phyloP scores from a whole-genome alignment of 2,113 vertebrate species.

The Notarius quadriscutis region DNA sequence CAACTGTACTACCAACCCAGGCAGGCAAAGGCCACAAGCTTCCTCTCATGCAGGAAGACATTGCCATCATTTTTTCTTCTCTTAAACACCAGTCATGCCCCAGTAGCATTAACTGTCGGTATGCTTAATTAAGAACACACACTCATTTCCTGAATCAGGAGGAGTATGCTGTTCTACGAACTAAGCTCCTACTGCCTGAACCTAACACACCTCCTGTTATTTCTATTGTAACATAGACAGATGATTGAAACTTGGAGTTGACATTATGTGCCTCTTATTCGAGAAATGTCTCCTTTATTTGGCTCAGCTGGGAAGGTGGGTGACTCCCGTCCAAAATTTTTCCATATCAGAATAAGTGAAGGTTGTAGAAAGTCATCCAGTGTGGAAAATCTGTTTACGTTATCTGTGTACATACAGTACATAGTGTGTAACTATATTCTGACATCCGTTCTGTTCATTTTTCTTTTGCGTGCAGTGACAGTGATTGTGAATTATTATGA shows the following conservation, averaged over 20 bases:
- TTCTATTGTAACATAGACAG: background rate
- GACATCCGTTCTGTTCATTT: slow-evolving; percentile 15
- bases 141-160: slow-evolving; percentile 1
- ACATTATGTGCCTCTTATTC: slow-evolving; percentile 34
- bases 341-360: slow-evolving; percentile 13
- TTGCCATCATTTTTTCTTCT: slow-evolving; percentile 6
- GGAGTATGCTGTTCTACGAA: background rate
- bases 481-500: slow-evolving; percentile 54
- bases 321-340: background rate
- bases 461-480: slow-evolving; percentile 47
- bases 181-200: background rate
- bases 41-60: slow-evolving; percentile 6
- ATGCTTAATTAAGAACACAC: slow-evolving; percentile 1
- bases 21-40: background rate
- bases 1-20: background rate
- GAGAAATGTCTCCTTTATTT: slow-evolving; percentile 2
- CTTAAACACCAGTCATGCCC: background rate
- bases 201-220: slow-evolving; percentile 7
- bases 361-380: background rate
- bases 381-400: background rate
- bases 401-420: slow-evolving; percentile 17
- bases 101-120: background rate
- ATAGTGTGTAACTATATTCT: slow-evolving; percentile 16
- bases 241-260: background rate
- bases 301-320: background rate